These are phyloP conservation scores for Tetrapedia diversipes DNA, from an alignment of 2,888 invertebrate species.

Conservation along the genomic window DNA sequence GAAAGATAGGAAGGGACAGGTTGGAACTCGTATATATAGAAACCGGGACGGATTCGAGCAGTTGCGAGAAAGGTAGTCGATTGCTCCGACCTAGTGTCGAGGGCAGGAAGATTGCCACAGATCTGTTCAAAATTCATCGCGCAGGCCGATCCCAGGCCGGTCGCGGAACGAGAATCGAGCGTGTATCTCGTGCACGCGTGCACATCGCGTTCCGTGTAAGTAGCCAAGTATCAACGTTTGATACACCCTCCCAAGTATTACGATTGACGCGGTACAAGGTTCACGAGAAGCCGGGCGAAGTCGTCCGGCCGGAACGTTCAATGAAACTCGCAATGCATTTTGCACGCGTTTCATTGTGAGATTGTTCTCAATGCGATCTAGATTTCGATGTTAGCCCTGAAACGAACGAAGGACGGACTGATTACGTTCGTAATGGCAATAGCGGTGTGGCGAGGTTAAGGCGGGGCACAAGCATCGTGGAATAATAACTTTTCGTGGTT, in stretches of 20 bases:
- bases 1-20: no score
- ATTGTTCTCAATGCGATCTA: background rate
- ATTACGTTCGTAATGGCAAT: no score
- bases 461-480: no score
- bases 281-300: background rate
- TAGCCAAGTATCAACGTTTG: conserved; percentile 1
- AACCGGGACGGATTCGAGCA: no score
- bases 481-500: no score
- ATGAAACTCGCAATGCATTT: no score
- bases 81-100: no score
- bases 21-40: no score
- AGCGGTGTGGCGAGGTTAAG: no score
- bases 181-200: conserved; percentile 4
- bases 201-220: background rate
- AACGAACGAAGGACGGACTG: no score
- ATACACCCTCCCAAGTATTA: conserved; percentile 6
- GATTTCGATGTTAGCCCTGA: background rate
- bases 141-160: background rate
- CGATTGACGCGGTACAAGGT: background rate
- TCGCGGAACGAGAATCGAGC: background rate
- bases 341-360: background rate
- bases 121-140: conserved; percentile 18
- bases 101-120: no score
- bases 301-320: background rate
- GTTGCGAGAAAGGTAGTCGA: no score